These are phyloP conservation scores for Spermophilus dauricus DNA, from an alignment of 2,113 vertebrate genomes.

Conservation along the genomic window DNA sequence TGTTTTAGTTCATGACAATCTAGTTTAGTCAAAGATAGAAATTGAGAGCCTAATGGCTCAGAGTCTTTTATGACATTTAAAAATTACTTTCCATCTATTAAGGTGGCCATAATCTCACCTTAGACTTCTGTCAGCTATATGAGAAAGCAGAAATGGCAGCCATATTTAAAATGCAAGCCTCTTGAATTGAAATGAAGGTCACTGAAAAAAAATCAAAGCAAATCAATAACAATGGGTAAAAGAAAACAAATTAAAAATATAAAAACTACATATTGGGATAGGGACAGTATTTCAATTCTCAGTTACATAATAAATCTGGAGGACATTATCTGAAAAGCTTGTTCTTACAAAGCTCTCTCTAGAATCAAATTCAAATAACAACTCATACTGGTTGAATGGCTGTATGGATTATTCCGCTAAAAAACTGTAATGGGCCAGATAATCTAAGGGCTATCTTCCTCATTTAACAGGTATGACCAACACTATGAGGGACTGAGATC, in stretches of 20 bases:
- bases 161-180: neutral
- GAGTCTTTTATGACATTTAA: conserved; percentile 16
- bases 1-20: neutral
- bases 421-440: neutral
- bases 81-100: neutral
- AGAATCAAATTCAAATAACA: conserved; percentile 39
- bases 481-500: neutral
- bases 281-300: neutral
- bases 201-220: neutral
- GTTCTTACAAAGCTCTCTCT: conserved; percentile 9
- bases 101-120: neutral
- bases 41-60: neutral
- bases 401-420: neutral
- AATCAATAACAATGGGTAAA: neutral
- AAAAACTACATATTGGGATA: neutral
- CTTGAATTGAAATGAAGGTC: neutral
- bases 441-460: conserved; percentile 34
- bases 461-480: neutral
- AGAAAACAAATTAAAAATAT: neutral
- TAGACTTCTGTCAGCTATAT: neutral
- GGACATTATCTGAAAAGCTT: neutral
- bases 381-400: neutral
- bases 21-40: neutral
- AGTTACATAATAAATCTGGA: neutral
- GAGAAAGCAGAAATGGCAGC: neutral